Base-by-base conservation (phyloP, 2,888 invertebrate genomes). In the Agrochola circellaris region DNA sequence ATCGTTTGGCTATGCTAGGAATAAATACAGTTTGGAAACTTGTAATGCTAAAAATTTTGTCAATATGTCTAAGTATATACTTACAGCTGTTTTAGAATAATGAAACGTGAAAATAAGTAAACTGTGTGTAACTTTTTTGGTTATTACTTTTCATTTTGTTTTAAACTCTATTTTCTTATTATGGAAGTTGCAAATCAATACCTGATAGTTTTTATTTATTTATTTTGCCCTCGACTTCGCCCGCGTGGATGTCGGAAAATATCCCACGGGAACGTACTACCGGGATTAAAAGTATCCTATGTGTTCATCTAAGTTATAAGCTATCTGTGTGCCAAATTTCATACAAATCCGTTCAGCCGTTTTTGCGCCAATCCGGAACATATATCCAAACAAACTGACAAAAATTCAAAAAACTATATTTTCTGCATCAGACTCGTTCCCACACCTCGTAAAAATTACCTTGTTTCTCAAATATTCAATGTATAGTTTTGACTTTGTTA, bases 1-100 rank as follows among this genome's bases (percentile, higher is more conserved):
- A 45, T 51, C 64, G 60, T 72, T 67, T 61, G 51, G 60, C 42
- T 61, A 45, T 70, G 60, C 58, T 58, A 54, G n/a, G 30, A 64
- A 79, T 34, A 79, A 64, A 79, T 34, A 79, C 34, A 34, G 38
- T 82, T 78, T 58, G 23, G 38, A 34, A 69, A 73, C 64, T 58
- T 38, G n/a, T 58, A 62, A 67, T 38, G 42, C 11, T 48, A 51
- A 20, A 11, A 34, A 38, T 81, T 51, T 42, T 51, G n/a, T 13
- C 15, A 20, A 34, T 54, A 15, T 8, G 9, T 38, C 8, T 23
- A 38, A 26, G 26, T n/a, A 20, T 6, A n/a, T 42, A 45, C 20
- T 26, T 6, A 54, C 34, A 48, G 4, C 26, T 48, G 8, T 64
- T 58, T 48, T 62, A 38, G 20, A 38, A 51, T 58, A 65, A 38